Evolutionary conservation across 2,888 invertebrate genomes (phyloP).

Genomic region (Ypsolopha scabrella): DNA sequence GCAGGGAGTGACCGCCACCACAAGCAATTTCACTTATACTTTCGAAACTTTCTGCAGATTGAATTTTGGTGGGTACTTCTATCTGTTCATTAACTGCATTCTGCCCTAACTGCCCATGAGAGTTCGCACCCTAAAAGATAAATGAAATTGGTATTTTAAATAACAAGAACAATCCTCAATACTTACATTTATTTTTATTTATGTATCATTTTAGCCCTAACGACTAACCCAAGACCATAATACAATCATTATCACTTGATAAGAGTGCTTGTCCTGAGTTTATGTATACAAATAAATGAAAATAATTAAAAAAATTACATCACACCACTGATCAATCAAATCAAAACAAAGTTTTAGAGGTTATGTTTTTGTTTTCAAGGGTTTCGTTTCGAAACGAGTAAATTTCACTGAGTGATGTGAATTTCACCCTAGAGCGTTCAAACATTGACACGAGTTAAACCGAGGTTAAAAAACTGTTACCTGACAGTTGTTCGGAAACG

Average conservation of each 20-base stretch:
- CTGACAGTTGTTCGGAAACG: too few species aligned
- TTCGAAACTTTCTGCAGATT: constrained; percentile 36
- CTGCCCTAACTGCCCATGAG: constrained; percentile 83
- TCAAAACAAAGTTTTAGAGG: too few species aligned
- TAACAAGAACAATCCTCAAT: neutral
- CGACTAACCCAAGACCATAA: constrained; percentile 46
- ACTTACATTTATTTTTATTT: neutral
- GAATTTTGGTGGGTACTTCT: constrained; percentile 62
- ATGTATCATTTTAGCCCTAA: neutral
- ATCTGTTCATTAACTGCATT: constrained; percentile 77
- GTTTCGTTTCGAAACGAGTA: too few species aligned
- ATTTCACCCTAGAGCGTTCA: too few species aligned
- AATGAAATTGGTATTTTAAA: neutral
- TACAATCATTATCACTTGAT: constrained; percentile 18
- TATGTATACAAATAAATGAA: too few species aligned
- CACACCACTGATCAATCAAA: too few species aligned
- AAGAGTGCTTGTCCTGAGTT: too few species aligned
- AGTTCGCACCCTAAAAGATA: constrained; percentile 81
- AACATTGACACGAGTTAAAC: too few species aligned
- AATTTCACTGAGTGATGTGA: too few species aligned
- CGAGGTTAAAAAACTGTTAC: too few species aligned
- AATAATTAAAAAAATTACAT: too few species aligned
- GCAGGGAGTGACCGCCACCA: constrained; percentile 82
- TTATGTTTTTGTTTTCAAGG: too few species aligned
- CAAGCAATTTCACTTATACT: constrained; percentile 75